phyloP scores from a whole-genome alignment of 2,113 vertebrate species.

The Hoplias malabaricus region DNA sequence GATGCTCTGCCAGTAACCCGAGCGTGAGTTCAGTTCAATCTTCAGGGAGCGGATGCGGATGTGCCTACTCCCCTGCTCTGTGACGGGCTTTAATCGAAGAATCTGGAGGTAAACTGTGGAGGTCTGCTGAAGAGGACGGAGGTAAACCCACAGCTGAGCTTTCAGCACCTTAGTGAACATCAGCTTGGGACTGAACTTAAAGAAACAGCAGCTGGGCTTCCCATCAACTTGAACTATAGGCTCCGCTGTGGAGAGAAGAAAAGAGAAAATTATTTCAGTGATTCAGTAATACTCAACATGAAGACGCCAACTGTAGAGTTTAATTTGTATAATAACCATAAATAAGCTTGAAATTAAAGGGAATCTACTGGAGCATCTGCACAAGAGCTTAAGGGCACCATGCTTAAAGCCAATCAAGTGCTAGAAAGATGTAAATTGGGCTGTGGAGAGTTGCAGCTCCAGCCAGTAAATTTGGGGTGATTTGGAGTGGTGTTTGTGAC shows the following conservation, averaged over 20 bases:
- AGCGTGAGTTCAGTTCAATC: constrained; percentile 91
- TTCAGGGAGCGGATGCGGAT: constrained; percentile 96
- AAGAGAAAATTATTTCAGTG: constrained; percentile 29
- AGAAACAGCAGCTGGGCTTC: constrained; percentile 94
- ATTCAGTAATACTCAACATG: background rate
- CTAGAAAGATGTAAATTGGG: background rate
- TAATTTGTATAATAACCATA: too few relatives aligned
- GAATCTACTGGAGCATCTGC: too few relatives aligned
- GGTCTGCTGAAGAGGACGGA: constrained; percentile 90
- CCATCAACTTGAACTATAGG: constrained; percentile 92
- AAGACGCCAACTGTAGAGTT: too few relatives aligned
- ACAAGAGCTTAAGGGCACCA: background rate
- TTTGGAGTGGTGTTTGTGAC: too few relatives aligned
- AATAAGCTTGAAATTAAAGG: too few relatives aligned
- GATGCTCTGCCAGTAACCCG: constrained; percentile 97
- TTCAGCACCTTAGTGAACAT: constrained; percentile 99
- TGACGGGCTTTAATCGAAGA: constrained; percentile 91
- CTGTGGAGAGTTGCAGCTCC: background rate
- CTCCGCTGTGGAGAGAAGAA: constrained; percentile 80
- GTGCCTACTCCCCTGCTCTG: constrained; percentile 90
- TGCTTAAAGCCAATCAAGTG: too few relatives aligned
- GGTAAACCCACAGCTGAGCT: constrained; percentile 97
- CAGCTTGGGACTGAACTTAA: constrained; percentile 98
- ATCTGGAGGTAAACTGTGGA: constrained; percentile 97
- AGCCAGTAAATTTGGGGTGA: background rate